A percentile compares a stretch with the other conserved stretches of the same genome.
Evolutionary conservation across 1,140 invertebrate species (phyloP).

Genomic region (Paraescarpia echinospica): DNA sequence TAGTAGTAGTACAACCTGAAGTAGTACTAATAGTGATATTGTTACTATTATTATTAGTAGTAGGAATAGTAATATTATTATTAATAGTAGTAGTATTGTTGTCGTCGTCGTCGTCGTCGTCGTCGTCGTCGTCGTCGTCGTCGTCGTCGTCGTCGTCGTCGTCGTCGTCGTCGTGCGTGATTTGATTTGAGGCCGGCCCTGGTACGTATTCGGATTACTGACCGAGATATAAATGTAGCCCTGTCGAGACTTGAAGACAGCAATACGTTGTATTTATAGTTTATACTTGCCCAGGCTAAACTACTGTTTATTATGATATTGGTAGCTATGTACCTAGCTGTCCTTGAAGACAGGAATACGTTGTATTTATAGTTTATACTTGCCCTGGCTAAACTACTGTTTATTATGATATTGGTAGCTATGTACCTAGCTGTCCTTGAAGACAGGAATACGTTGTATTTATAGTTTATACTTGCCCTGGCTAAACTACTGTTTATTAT

Average conservation of each 20-base stretch:
- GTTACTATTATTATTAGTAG: no score
- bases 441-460: background rate
- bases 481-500: background rate
- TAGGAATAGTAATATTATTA: no score
- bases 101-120: no score
- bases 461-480: background rate
- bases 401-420: background rate
- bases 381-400: background rate
- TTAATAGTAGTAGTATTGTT: no score
- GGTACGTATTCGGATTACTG: background rate
- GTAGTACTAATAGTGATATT: no score
- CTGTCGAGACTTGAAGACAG: background rate
- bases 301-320: background rate
- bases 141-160: no score
- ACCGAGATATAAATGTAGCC: no score
- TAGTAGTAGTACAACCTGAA: no score
- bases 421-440: background rate
- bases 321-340: background rate
- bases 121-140: no score
- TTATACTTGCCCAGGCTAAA: background rate
- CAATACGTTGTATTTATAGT: background rate
- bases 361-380: background rate
- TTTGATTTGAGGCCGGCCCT: no score
- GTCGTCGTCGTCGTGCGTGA: no score
- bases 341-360: background rate